Evolutionary conservation across 2,888 invertebrate species (phyloP), one percentile per base, ranked within the genome.

Genomic region (Melitaea athalia): DNA sequence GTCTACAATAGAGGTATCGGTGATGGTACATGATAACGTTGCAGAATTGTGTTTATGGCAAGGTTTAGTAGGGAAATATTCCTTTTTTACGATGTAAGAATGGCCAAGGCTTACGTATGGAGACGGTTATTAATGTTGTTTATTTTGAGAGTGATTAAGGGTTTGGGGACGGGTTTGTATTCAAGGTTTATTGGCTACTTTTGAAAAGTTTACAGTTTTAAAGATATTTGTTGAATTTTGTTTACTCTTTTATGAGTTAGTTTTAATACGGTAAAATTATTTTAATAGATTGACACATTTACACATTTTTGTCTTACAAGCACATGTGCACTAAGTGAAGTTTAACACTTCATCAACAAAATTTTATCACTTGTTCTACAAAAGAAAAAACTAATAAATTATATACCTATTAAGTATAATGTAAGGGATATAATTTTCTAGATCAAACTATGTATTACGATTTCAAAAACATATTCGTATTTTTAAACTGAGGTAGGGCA

Each of bases 61-160:
- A 79, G 85, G 83, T 87, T 91, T 88, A 87, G 89, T 86, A 89
- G 84, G 86, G 84, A 89, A 88, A 91, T 89, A 90, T 89, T 83
- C 88, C 82, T 83, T 88, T 91, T 91, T 91, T 91, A 91, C 86
- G 90, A 87, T 85, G 86, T 88, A 88, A 86, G 84, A 90, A 91
- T 88, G 85, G 85, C 80, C 81, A 66, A 77, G 81, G 88, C 84
- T 91, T 90, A 85, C 85, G 86, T 88, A 86, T 85, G 85, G 78
- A 80, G 83, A 73, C 73, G 38, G 84, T 84, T 88, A 89, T 89
- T 87, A 87, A 84, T 85, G 86, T 83, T 86, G 86, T 88, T 88
- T 87, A 86, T 85, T 80, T 79, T 81, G 82, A 65, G 63, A 68
- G 67, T 70, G 68, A 72, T 71, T 69, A 66, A 66, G 66, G 60